Evolutionary conservation across 2,888 invertebrate species (phyloP), one percentile per base, ranked within the genome.

Genomic region (Caenorhabditis sinica): DNA sequence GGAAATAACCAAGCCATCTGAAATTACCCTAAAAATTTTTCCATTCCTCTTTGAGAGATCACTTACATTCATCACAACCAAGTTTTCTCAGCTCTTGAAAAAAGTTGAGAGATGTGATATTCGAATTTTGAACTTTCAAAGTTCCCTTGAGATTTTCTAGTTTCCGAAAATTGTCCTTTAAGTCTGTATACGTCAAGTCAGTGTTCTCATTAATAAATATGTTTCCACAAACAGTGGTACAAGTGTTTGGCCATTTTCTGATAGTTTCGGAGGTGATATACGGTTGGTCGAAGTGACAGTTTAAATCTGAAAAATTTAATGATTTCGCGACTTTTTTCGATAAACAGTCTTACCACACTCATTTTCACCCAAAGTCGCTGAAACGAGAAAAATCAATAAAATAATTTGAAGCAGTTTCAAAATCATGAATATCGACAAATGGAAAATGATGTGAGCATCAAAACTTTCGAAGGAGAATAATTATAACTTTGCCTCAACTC

Each of bases 241-340:
- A 60, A 13, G 45, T 60, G 28, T n/a, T 60, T n/a, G 72, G 72
- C 72, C 72, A 72, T 11, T 33, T 30, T 60, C 33, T 72, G 17
- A 72, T 60, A 17, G 72, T 58, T 72, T 58, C 20, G 1, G 45
- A 45, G 4, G 11, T 45, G 28, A 72, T 30, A 6, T 4, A 15
- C 6, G 45, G 17, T 2, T 72, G 11, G 0, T 43, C 23, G 15
- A 72, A 72, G 20, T 43, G 43, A 20, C 72, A 72, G 40, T 71
- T 58, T 9, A 43, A 6, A 28, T 71, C 71, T 71, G 28, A 56
- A 66, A 11, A n/a, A n/a, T n/a, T n/a, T n/a, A n/a, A n/a, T n/a
- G n/a, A n/a, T n/a, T n/a, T n/a, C n/a, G n/a, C n/a, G n/a, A n/a
- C n/a, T n/a, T n/a, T n/a, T n/a, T n/a, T n/a, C n/a, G n/a, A n/a